Evolutionary conservation across 1,140 invertebrate genomes (phyloP), one percentile per base, ranked within the genome.

Genomic region (Drosophila ananassae): DNA sequence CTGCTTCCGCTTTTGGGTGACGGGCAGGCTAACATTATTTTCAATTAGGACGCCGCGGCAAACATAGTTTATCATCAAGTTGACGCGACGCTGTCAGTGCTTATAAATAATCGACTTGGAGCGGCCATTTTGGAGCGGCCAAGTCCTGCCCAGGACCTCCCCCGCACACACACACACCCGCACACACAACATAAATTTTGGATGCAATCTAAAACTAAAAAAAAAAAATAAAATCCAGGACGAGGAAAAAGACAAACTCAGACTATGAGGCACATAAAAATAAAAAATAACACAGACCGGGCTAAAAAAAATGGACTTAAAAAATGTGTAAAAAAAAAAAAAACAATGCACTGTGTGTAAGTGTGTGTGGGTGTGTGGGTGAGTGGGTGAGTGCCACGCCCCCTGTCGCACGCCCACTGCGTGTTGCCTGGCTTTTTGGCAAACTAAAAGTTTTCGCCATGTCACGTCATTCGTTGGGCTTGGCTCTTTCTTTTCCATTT

Each of bases 11-110:
- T 44, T 44, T 8, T 44, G 51, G 41, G 56, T 41, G 57, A 66
- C 12, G 53, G 66, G 63, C 32, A 69, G 32, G 67, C 64, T 69
- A 71, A 71, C 83, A 89, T 89, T 89, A 89, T 89, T 89, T 89
- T 89, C 83, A 89, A 89, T 89, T 89, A 89, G 84, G 76, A 71
- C 76, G 79, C 75, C 83, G 75, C 71, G 79, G 79, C 84, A 89
- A 89, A 89, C 83, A 89, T 89, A 89, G 83, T 89, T 89, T 89
- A 89, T 89, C 83, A 89, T 89, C 83, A 89, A 89, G 79, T 89
- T 89, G 83, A 89, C 83, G 83, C 84, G 79, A 53, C 64, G 79
- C 83, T 89, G 83, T 89, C 83, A 83, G 79, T 89, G 84, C 84
- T 89, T 89, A 89, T 89, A 89, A 89, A 89, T 89, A 89, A 87